phyloP scores from a whole-genome alignment of 2,888 invertebrate species.

The Cephus sareptanus region DNA sequence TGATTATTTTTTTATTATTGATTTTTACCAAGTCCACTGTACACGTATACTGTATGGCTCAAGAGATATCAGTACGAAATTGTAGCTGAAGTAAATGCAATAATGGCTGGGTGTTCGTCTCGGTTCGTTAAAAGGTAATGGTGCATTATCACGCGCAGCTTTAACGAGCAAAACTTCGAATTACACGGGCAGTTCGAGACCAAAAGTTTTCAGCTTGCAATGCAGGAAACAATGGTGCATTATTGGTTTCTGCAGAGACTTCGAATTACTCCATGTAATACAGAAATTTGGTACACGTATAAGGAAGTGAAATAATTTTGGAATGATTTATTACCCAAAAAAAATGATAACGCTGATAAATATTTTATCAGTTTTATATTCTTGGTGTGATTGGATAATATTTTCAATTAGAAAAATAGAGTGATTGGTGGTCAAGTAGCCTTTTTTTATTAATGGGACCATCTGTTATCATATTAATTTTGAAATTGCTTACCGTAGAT shows the following conservation, averaged over 20 bases:
- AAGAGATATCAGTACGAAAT: background rate
- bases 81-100: background rate
- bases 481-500: background rate
- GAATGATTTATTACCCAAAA: too few species aligned
- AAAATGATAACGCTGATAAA: too few species aligned
- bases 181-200: background rate
- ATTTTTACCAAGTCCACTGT: background rate
- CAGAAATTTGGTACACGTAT: background rate
- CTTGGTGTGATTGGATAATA: background rate
- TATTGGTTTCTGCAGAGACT: background rate
- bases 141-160: background rate
- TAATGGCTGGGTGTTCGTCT: background rate
- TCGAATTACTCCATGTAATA: background rate
- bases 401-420: background rate
- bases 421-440: background rate
- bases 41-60: background rate
- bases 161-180: background rate
- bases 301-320: background rate
- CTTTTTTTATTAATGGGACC: background rate
- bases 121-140: background rate
- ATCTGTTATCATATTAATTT: background rate
- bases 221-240: background rate
- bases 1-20: background rate
- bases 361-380: background rate
- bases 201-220: background rate